Evolutionary conservation across 2,888 invertebrate species (phyloP), one percentile per base, ranked within the genome.

Genomic region (Stenoptilia bipunctidactyla): DNA sequence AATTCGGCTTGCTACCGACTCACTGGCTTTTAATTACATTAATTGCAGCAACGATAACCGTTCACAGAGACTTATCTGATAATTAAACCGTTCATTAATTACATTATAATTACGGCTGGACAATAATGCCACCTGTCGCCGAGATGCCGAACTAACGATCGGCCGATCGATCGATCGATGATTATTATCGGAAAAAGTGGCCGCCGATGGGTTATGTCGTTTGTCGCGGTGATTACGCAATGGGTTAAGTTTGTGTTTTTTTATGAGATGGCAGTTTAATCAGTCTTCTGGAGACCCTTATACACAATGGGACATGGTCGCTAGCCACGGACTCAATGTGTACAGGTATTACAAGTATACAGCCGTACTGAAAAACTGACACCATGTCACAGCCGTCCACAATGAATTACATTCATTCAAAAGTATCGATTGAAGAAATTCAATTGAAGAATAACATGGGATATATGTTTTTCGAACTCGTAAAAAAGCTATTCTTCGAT

Each of bases 21-120:
- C 43, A 45, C 42, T 40, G 45, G 49, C 53, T 50, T 64, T 69
- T 72, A 72, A 69, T 69, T 63, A 58, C 58, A 55, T 58, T 76
- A 74, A 79, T 76, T 75, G 70, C 69, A 55, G 61, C 71, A 70
- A 72, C 67, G 68, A 74, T 74, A 73, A 70, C 63, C 13, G 34
- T 34, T 34, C 13, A 13, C 8, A 14, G 13, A 13, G 51, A 61
- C 55, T 65, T 76, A 76, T 75, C 74, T 68, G 72, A 73, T 74
- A 72, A 76, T 77, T 73, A 72, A 64, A 57, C 58, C 56, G 55
- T 63, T 68, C 77, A 69, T 75, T 77, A 79, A 76, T 79, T 80
- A 77, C 75, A 66, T 68, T 76, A 69, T 77, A 77, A 79, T 79
- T 80, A 76, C 63, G 43, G 52, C 39, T 47, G 61, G 58, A 73